Evolutionary conservation across 1,140 invertebrate species (phyloP), one percentile per base, ranked within the genome.

Genomic region (Platyscapa corneri): DNA sequence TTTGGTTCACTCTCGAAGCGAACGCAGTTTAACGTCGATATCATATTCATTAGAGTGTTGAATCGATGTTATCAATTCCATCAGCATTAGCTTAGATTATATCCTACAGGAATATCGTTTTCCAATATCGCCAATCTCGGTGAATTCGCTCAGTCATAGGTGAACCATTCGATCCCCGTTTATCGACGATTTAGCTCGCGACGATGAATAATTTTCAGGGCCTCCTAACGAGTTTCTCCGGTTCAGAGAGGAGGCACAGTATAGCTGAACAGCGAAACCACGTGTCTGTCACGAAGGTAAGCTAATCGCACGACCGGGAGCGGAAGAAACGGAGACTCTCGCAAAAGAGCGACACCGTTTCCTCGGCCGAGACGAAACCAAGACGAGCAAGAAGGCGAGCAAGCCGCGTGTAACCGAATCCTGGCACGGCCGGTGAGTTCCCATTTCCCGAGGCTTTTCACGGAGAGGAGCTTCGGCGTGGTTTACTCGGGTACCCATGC

Each of bases 351-450:
- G 14, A 20, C 67, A 39, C 67, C 34, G 32, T 75, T 49, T 46
- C 12, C 74, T 14, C 42, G 42, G 39, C 8, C 42, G 75, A n/a
- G 46, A 77, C n/a, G n/a, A n/a, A n/a, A n/a, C n/a, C n/a, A n/a
- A n/a, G n/a, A n/a, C n/a, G 53, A 77, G 46, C 14, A 46, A 75
- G 74, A 77, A 77, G 75, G 18, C 18, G 75, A 49, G 23, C n/a
- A 49, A 53, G 75, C 46, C 75, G 75, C 42, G 42, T 49, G 75
- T 77, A 77, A 77, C 46, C 46, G 75, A 77, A 77, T 49, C 75
- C 75, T 77, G 75, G 8, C 12, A n/a, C 49, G 42, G 42, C 32
- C 30, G 18, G 8, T 16, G 49, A 16, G 2, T 53, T 16, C 49
- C n/a, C n/a, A n/a, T n/a, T n/a, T n/a, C n/a, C n/a, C n/a, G n/a